These are phyloP conservation scores for Hydra vulgaris DNA, from an alignment of 30 jellyfish, hydroid and myxozoan genomes.

Conservation along the genomic window DNA sequence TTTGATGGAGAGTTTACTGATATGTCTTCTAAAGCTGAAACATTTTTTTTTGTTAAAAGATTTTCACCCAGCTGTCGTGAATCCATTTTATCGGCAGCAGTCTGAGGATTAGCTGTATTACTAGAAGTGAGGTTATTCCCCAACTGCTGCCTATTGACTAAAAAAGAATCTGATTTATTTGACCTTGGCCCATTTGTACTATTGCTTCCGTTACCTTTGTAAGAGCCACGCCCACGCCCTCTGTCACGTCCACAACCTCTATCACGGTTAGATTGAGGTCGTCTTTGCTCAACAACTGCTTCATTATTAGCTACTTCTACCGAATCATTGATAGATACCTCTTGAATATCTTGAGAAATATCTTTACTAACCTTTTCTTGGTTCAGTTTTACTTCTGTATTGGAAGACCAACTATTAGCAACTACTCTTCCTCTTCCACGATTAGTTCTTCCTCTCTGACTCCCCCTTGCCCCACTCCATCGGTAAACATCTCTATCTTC, in stretches of 20 bases:
- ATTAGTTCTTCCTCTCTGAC: conserved; percentile 21
- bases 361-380: background rate
- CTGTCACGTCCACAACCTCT: background rate
- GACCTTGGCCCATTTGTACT: background rate
- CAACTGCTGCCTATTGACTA: conserved; percentile 99
- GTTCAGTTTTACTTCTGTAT: background rate
- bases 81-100: conserved; percentile 89
- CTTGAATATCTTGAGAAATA: background rate
- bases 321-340: background rate
- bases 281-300: background rate
- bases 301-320: background rate
- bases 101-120: conserved; percentile 41
- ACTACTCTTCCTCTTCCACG: conserved; percentile 17
- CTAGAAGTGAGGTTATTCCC: conserved; percentile 69
- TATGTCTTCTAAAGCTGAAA: conserved; percentile 1
- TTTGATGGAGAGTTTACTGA: conserved; percentile 41
- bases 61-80: background rate
- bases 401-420: background rate
- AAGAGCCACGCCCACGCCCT: background rate
- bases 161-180: conserved; percentile 47
- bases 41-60: background rate
- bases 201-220: background rate
- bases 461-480: conserved; percentile 17
- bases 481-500: background rate
- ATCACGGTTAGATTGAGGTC: background rate